Conservation (phyloP, 2,888 invertebrate genomes). For the Spatulosminthurus flaviceps region DNA sequence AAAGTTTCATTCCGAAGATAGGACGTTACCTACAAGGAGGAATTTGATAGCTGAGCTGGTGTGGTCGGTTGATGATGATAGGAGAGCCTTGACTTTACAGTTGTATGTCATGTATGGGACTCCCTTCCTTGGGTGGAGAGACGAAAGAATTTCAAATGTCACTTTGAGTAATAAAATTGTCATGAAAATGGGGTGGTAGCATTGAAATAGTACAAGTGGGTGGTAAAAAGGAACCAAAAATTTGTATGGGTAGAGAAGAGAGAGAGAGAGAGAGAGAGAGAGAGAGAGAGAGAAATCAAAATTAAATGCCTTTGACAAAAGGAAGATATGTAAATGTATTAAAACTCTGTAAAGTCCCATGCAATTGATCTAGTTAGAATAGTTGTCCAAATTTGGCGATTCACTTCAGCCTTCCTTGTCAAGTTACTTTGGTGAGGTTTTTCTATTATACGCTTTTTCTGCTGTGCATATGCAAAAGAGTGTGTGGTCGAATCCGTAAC, state of each 20-base stretch:
- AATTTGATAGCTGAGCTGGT: neutral
- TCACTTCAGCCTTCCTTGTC: neutral
- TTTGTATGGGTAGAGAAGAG: too few relatives aligned
- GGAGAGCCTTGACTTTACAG: neutral
- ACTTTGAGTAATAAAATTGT: constrained; percentile 12
- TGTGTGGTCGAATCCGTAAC: too few relatives aligned
- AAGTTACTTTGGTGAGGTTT: neutral
- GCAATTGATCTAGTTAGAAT: neutral
- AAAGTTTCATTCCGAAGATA: too few relatives aligned
- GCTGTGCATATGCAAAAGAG: too few relatives aligned
- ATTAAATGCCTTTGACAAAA: too few relatives aligned
- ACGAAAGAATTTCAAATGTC: constrained; percentile 3
- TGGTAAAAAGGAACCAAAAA: neutral
- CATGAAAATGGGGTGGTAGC: constrained; percentile 1
- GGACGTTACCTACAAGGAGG: neutral
- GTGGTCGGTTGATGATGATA: neutral
- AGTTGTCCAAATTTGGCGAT: constrained; percentile 2
- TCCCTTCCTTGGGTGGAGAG: neutral
- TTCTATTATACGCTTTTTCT: too few relatives aligned
- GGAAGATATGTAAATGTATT: neutral
- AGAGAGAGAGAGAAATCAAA: too few relatives aligned
- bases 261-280: too few relatives aligned
- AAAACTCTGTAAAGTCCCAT: neutral
- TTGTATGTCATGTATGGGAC: neutral
- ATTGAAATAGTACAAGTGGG: neutral